Percentiles rank a stretch among this genome's conserved stretches.
Conservation (phyloP, 2,888 invertebrate genomes). For the Galeopsomyia nigrocyanea region DNA sequence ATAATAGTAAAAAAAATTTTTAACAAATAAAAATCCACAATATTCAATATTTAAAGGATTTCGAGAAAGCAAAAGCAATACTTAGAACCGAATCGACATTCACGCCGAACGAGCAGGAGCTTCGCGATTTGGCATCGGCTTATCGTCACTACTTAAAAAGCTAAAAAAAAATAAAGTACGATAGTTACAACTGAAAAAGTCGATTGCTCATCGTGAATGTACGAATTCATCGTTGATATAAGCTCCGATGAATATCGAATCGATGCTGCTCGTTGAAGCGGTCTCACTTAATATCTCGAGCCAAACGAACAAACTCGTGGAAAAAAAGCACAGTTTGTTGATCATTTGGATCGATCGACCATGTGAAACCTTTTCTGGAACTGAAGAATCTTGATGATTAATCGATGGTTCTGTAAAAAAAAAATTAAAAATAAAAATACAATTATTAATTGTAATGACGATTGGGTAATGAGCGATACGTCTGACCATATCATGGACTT, state of each 20-base stretch:
- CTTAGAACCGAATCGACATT: constrained; percentile 62
- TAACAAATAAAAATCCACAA: too few species aligned
- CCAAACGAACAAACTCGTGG: constrained; percentile 68
- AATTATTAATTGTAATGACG: not conserved
- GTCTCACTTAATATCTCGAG: constrained; percentile 66
- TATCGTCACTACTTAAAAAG: constrained; percentile 55
- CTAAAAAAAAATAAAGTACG: constrained; percentile 12
- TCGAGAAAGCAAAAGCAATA: constrained; percentile 52
- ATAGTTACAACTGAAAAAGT: not conserved
- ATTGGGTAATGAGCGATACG: too few species aligned
- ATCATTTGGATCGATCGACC: constrained; percentile 68
- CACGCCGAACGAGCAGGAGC: constrained; percentile 63
- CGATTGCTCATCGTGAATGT: not conserved
- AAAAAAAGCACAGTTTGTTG: constrained; percentile 64
- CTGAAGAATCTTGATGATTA: too few species aligned
- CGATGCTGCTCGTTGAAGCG: constrained; percentile 2
- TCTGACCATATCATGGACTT: too few species aligned
- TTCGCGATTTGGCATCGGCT: constrained; percentile 54
- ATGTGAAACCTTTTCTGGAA: constrained; percentile 44
- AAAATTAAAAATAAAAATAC: constrained; percentile 7
- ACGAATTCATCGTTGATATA: not conserved
- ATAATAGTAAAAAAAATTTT: too few species aligned
- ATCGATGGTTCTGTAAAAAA: too few species aligned
- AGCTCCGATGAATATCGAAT: not conserved
- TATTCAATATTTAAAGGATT: too few species aligned